phyloP scores from a whole-genome alignment of 92 coral and sea anemone genomes.

The Hydrozoanthus gracilis region DNA sequence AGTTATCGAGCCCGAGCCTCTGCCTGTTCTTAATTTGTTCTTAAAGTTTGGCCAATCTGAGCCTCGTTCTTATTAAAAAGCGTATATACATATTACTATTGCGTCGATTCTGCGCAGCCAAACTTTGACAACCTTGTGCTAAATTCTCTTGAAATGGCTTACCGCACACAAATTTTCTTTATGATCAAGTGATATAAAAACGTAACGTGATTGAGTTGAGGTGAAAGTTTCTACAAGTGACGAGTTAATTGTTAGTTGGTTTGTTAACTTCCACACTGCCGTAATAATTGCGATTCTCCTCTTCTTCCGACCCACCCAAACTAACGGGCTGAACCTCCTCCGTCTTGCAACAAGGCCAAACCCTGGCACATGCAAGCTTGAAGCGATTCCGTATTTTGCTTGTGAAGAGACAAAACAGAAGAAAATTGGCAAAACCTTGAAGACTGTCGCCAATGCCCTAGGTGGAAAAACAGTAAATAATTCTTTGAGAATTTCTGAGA shows the following conservation, averaged over 20 bases:
- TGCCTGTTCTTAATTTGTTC: no score
- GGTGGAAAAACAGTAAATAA: neutral
- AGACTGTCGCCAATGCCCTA: conserved; percentile 80
- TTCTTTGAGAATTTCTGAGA: neutral
- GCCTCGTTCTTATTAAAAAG: no score
- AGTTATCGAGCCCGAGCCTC: no score
- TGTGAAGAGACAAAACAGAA: conserved; percentile 75
- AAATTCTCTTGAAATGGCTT: no score
- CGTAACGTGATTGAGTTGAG: no score
- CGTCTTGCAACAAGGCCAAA: conserved; percentile 23
- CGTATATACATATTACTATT: no score
- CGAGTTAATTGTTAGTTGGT: neutral
- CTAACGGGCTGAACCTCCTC: conserved; percentile 10
- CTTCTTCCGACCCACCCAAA: conserved; percentile 25
- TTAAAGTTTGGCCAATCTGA: no score
- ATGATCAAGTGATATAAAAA: no score
- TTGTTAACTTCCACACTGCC: conserved; percentile 33
- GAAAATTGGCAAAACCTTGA: conserved; percentile 79
- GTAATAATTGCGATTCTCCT: neutral
- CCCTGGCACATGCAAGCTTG: conserved; percentile 4
- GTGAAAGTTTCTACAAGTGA: no score
- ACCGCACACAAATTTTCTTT: no score
- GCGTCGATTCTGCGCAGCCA: no score
- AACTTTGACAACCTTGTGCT: no score
- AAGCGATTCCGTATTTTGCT: conserved; percentile 65